Base-by-base conservation (phyloP, 2,888 invertebrate species). In the Apodemia zela region DNA sequence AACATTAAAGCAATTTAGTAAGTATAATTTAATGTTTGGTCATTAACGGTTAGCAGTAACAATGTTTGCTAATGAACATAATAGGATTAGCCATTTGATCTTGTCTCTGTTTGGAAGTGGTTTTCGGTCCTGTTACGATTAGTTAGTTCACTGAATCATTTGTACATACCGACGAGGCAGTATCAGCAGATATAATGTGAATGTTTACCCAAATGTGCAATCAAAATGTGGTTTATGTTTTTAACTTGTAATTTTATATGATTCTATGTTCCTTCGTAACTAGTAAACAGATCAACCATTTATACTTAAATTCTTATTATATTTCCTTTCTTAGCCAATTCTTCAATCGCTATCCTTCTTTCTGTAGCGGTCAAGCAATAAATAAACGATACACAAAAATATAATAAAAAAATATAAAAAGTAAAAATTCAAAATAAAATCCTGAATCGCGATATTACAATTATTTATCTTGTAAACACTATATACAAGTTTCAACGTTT, bases 1-100 rank as follows among this genome's bases (percentile, higher is more conserved):
- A 47, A 17, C 47, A 17, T 47, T 47, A 45, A 6, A 45, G n/a
- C 8, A 17, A 51, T 51, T 21, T 2, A 13, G 51, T 51, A 51
- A 51, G 51, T 21, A 51, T 51, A 51, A 21, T 21, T 51, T 51
- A 18, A 51, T 51, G 21, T 51, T 21, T 18, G 21, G 6, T n/a
- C n/a, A 57, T 25, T 47, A 1, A 57, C 54, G 54, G 47, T 57
- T 57, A 15, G 25, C 54, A 54, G 11, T 54, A 45, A 17, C 47
- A 47, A 17, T 25, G 54, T 57, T 57, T 57, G 25, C 25, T 57
- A 57, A 57, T 57, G 54, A 57, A 57, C 25, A 15, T 57, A 57
- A 57, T 15, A 57, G 25, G 54, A 29, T 57, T 57, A 54, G 25
- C 51, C 51, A 54, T 54, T 57, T 57, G 54, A 57, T 57, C 29